Conservation (phyloP, 2,797 vertebrate genomes). For the Girardinus metallicus region DNA sequence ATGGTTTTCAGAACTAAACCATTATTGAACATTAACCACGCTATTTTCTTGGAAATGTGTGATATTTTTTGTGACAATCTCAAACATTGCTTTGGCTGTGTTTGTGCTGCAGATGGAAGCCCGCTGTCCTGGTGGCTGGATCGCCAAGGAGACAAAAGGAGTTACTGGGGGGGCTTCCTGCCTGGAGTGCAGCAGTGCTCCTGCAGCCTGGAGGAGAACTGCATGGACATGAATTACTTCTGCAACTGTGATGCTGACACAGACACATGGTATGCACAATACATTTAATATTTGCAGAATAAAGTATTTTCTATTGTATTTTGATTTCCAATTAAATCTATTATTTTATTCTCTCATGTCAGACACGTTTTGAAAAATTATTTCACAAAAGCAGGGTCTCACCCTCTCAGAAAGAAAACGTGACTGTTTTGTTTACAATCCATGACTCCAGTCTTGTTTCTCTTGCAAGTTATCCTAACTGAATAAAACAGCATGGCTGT, state of each 20-base stretch:
- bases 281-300: not conserved
- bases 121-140: slow-evolving; percentile 97
- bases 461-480: not conserved
- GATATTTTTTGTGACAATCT: not conserved
- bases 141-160: slow-evolving; percentile 86
- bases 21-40: not conserved
- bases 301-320: not conserved
- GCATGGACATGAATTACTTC: slow-evolving; percentile 92
- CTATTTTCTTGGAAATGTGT: not conserved
- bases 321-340: not conserved
- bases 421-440: not conserved
- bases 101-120: slow-evolving; percentile 84
- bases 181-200: slow-evolving; percentile 94
- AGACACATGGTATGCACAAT: slow-evolving; percentile 81
- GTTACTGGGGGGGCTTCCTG: slow-evolving; percentile 93
- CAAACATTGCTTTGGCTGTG: not conserved
- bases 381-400: not conserved
- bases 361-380: not conserved
- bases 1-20: not conserved
- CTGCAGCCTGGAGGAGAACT: slow-evolving; percentile 95
- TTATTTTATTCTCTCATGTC: not conserved
- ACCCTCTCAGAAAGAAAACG: not conserved
- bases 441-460: not conserved
- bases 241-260: slow-evolving; percentile 95
- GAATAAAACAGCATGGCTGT: not conserved